phyloP scores from a whole-genome alignment of 2,888 invertebrate species.

The Perdita meconis region DNA sequence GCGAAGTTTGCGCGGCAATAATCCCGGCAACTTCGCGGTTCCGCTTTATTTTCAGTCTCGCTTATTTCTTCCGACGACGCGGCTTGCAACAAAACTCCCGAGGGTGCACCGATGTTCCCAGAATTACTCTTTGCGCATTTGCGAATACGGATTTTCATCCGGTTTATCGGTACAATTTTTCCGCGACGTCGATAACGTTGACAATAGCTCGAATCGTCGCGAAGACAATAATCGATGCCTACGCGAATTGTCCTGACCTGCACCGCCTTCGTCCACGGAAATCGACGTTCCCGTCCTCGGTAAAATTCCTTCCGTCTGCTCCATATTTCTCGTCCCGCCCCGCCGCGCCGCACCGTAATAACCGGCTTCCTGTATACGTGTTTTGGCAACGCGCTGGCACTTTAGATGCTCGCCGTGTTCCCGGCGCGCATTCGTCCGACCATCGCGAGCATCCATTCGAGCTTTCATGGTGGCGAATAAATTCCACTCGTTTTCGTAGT shows the following conservation, averaged over 20 bases:
- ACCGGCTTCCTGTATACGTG: neutral
- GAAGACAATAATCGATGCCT: no score
- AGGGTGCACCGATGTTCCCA: neutral
- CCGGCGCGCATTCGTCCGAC: constrained; percentile 34
- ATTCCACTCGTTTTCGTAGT: constrained; percentile 59
- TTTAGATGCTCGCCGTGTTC: constrained; percentile 22
- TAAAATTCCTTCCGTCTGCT: constrained; percentile 7
- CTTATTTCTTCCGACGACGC: neutral
- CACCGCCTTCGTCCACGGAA: neutral
- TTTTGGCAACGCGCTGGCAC: constrained; percentile 19
- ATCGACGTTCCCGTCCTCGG: constrained; percentile 12
- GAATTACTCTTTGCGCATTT: no score
- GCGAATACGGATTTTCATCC: no score
- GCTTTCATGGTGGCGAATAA: constrained; percentile 57
- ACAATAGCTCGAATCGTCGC: no score
- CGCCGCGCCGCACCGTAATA: neutral
- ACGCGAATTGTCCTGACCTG: no score
- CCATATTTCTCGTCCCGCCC: constrained; percentile 8
- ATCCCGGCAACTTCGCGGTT: neutral
- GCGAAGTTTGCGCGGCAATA: neutral
- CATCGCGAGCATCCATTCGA: constrained; percentile 47
- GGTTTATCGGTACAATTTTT: no score
- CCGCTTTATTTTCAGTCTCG: neutral
- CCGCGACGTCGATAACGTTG: no score
- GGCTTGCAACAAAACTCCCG: neutral